Evolutionary conservation across 2,113 vertebrate genomes (phyloP), one percentile per base, ranked within the genome.

Genomic region (Osmerus mordax): DNA sequence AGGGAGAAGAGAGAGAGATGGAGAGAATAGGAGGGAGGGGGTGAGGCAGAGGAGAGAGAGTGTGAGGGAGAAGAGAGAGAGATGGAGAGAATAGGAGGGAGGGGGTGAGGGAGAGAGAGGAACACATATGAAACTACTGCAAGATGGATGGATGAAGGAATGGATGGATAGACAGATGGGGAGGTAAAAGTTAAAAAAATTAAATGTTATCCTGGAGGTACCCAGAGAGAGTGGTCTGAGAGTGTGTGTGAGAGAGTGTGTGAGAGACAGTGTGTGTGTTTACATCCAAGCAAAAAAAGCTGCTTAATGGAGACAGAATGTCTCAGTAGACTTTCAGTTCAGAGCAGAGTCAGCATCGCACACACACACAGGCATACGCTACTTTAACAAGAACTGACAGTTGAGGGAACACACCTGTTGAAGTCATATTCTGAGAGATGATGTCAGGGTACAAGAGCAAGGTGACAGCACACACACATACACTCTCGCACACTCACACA

Each of bases 321-420:
- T 36, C 78, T 70, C 64, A 54, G 67, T 71, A 69, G 72, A 83
- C 60, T 69, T 59, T 19, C 16, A 8, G 56, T 59, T 19, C 15
- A 19, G 7, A n/a, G 56, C 56, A 18, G 55, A n/a, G 19, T 59
- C 68, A 58, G 73, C 72, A 72, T 73, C 61, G 32, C 58, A 64
- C 62, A 64, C 62, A 64, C 62, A 68, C 23, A 52, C 21, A 25
- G 15, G 19, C 32, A 16, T 29, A 63, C 47, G 23, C 55, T 55
- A 47, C 69, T 81, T 78, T 81, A 67, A 86, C 58, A 55, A 19
- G 64, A 81, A 11, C 74, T 72, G 81, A 56, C 25, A 80, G 77
- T 60, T 21, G 19, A 32, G 62, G 76, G 41, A 25, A 56, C 66
- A 73, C 65, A 78, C 82, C 67, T 77, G 74, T 61, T 61, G 25